A percentile compares a stretch with the other conserved stretches of the same genome.
Conservation (phyloP, 2,797 vertebrate genomes). For the Paramormyrops hopkinsi region DNA sequence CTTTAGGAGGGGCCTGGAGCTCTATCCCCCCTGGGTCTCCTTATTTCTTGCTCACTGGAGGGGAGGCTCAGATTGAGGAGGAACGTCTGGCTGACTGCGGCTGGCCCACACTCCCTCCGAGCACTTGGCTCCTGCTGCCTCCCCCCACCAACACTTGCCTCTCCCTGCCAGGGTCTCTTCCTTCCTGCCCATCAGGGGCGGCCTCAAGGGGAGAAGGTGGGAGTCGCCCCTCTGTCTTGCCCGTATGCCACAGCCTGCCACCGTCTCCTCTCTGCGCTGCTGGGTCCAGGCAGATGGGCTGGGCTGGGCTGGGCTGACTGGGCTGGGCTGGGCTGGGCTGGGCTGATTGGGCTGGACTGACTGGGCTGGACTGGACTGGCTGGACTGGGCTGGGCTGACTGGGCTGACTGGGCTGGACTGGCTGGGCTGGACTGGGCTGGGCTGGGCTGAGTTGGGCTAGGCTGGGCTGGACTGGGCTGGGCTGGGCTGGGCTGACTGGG, state of each 20-base stretch:
- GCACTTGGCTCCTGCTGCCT: background rate
- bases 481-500: no score
- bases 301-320: background rate
- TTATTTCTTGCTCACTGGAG: slow-evolving; percentile 34
- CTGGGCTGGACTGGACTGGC: no score
- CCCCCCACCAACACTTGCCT: background rate
- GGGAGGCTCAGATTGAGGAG: background rate
- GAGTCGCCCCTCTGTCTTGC: background rate
- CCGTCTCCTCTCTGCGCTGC: background rate
- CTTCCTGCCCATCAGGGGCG: background rate
- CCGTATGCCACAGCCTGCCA: background rate
- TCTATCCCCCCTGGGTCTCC: slow-evolving; percentile 19
- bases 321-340: background rate
- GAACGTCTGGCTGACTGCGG: background rate
- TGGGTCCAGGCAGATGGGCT: background rate
- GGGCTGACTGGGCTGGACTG: no score
- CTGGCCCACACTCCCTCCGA: background rate
- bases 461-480: background rate
- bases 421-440: no score
- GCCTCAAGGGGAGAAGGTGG: background rate
- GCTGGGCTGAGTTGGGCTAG: background rate
- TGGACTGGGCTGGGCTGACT: background rate
- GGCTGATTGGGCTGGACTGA: background rate
- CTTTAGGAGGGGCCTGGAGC: slow-evolving; percentile 35
- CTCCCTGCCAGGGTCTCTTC: background rate